phyloP scores from a whole-genome alignment of 2,888 invertebrate species.

The Rotaria sp. region DNA sequence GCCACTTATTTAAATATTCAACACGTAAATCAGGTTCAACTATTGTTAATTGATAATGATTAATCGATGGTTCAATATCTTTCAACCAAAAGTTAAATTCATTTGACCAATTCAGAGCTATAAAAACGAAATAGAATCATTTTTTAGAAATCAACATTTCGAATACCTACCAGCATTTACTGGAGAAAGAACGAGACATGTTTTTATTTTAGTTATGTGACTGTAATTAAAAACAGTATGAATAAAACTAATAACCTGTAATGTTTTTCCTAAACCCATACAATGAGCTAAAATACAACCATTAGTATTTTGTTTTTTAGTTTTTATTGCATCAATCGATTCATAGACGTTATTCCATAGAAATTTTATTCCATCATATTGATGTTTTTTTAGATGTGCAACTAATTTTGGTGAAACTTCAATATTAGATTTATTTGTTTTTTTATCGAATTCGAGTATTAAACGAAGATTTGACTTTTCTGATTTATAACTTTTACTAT shows the following conservation, averaged over 20 bases:
- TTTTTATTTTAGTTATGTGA: constrained; percentile 64
- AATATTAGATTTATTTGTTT: constrained; percentile 30
- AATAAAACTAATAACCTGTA: constrained; percentile 70
- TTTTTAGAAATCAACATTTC: neutral
- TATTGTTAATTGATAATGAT: neutral
- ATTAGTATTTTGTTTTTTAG: constrained; percentile 64
- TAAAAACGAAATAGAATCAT: neutral
- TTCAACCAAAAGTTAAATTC: constrained; percentile 75
- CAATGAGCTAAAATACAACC: constrained; percentile 92
- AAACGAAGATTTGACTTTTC: neutral
- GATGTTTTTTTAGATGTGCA: constrained; percentile 32
- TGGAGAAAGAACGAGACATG: constrained; percentile 81
- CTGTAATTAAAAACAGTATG: constrained; percentile 71
- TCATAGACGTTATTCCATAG: constrained; percentile 90
- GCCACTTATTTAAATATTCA: neutral
- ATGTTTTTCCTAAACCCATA: constrained; percentile 65
- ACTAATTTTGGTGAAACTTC: constrained; percentile 32
- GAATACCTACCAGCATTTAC: constrained; percentile 63
- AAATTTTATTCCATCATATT: constrained; percentile 73
- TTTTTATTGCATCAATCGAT: constrained; percentile 68
- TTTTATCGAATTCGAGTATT: constrained; percentile 29
- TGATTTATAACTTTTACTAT: neutral
- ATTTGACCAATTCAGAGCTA: constrained; percentile 87
- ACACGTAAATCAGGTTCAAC: neutral
- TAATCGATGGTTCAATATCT: neutral